Evolutionary conservation across 2,113 vertebrate genomes (phyloP).

Genomic region (Nycticorax nycticorax): DNA sequence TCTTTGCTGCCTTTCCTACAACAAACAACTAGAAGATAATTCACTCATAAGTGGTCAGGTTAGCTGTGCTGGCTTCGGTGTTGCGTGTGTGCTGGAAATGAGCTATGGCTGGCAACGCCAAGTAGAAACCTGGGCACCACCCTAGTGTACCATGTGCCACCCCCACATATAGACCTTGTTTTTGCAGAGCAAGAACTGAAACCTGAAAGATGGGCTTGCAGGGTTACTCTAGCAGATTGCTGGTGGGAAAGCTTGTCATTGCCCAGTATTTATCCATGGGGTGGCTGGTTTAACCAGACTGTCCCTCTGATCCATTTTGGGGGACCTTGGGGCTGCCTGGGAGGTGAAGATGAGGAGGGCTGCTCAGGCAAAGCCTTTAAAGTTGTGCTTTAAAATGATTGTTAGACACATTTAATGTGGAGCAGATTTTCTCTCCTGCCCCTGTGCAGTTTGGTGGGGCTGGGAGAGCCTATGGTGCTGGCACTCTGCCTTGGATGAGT

Average conservation of each 20-base stretch:
- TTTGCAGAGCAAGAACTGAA: neutral
- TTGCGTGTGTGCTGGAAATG: neutral
- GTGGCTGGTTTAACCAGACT: neutral
- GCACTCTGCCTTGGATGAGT: neutral
- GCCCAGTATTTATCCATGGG: neutral
- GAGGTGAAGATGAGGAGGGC: neutral
- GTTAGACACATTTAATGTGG: neutral
- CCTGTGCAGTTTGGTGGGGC: neutral
- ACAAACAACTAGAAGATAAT: neutral
- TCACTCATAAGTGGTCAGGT: neutral
- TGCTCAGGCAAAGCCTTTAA: neutral
- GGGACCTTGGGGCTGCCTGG: neutral
- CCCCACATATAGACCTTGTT: neutral
- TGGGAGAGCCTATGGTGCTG: neutral
- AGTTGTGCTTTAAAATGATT: neutral
- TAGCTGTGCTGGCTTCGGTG: neutral
- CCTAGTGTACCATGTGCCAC: neutral
- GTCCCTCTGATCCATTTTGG: neutral
- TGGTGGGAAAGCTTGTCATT: neutral
- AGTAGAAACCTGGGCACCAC: neutral
- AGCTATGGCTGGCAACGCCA: neutral
- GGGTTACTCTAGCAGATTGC: neutral
- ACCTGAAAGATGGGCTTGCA: neutral
- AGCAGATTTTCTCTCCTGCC: neutral
- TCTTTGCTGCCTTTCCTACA: neutral